Evolutionary conservation across 2,888 invertebrate genomes (phyloP).

Genomic region (Lithosia quadra): DNA sequence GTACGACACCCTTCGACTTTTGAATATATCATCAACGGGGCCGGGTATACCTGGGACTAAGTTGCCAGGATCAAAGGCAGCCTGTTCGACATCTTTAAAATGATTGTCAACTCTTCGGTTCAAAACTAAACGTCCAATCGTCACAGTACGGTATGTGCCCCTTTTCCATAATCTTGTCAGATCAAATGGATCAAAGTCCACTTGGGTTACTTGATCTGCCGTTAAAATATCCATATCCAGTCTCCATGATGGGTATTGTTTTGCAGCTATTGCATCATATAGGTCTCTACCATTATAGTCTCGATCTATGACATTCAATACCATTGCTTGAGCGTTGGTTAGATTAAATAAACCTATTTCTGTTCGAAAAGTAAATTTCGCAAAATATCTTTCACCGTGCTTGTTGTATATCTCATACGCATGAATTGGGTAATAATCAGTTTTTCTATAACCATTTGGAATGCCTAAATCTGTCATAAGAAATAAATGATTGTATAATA

Average conservation of each 20-base stretch:
- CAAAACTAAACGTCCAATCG: conserved; percentile 8
- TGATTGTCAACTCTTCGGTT: conserved; percentile 12
- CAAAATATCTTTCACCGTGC: conserved; percentile 15
- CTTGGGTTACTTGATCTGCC: conserved; percentile 11
- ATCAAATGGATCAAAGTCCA: conserved; percentile 22
- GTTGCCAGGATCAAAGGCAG: conserved; percentile 9
- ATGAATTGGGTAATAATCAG: conserved; percentile 14
- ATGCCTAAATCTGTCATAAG: conserved; percentile 7
- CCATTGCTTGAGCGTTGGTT: conserved; percentile 13
- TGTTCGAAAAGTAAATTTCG: conserved; percentile 16
- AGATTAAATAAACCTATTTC: conserved; percentile 15
- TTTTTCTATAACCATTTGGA: conserved; percentile 12
- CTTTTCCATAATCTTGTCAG: conserved; percentile 13
- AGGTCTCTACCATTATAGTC: conserved; percentile 17
- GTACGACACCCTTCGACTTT: neutral
- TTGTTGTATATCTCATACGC: conserved; percentile 17
- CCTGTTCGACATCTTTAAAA: conserved; percentile 7
- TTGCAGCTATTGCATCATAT: conserved; percentile 15
- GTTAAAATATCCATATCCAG: conserved; percentile 19
- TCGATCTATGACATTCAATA: conserved; percentile 3
- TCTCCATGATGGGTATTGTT: conserved; percentile 15
- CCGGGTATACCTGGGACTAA: conserved; percentile 6
- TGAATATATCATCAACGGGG: neutral
- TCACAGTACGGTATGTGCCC: conserved; percentile 9
- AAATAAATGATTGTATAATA: conserved; percentile 12